These are phyloP conservation scores for Acridotheres tristis DNA, from an alignment of 2,797 vertebrate species.

Conservation along the genomic window DNA sequence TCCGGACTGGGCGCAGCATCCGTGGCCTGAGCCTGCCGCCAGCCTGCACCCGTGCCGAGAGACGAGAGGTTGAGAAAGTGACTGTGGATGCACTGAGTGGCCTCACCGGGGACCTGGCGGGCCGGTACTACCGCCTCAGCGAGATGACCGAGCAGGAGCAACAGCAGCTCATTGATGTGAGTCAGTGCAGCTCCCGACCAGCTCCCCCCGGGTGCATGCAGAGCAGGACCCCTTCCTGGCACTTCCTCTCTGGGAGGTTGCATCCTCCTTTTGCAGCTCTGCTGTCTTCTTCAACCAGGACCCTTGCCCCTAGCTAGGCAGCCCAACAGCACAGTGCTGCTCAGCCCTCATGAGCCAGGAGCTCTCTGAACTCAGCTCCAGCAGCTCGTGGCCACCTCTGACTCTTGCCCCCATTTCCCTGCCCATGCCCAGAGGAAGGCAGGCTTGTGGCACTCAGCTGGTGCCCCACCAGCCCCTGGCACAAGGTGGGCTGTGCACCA, in stretches of 20 bases:
- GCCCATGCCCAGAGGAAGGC: background rate
- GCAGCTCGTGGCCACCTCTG: background rate
- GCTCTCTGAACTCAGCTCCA: background rate
- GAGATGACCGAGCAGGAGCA: conserved; percentile 93
- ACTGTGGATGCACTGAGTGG: conserved; percentile 86
- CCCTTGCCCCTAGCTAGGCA: background rate
- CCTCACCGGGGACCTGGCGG: conserved; percentile 84
- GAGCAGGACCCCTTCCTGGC: background rate
- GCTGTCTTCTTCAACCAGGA: no score
- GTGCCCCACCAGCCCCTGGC: background rate
- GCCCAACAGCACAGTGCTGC: background rate
- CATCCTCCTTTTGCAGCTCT: no score
- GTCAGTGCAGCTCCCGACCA: background rate
- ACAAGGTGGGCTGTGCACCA: background rate
- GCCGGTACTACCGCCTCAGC: conserved; percentile 90
- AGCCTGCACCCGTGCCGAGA: conserved; percentile 91
- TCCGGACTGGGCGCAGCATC: conserved; percentile 96
- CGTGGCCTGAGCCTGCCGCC: conserved; percentile 93
- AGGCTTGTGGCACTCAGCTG: background rate
- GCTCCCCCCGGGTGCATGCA: rapidly evolving
- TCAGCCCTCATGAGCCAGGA: background rate
- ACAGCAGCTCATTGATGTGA: conserved; percentile 95
- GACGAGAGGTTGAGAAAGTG: conserved; percentile 93
- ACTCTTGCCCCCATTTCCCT: background rate
- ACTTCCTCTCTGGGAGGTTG: no score